Conservation (phyloP, 2,797 vertebrate genomes). For the Bovichtus diacanthus region DNA sequence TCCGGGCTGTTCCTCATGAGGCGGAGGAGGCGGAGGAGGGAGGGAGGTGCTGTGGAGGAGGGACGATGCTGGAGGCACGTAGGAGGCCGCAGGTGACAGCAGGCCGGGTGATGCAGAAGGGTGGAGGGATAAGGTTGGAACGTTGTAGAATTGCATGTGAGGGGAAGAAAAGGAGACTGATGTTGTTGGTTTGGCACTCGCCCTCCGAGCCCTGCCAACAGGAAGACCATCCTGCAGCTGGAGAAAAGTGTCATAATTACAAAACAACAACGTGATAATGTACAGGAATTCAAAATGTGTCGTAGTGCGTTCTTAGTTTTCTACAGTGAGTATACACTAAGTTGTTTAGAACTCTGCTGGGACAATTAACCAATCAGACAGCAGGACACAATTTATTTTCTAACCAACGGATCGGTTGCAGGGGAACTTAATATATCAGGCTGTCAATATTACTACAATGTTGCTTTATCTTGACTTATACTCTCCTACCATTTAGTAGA, state of each 20-base stretch:
- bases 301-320: neutral
- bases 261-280: neutral
- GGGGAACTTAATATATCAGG: neutral
- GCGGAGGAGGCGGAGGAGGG: conserved; percentile 9
- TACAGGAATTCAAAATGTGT: neutral
- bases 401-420: neutral
- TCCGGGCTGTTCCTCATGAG: conserved; percentile 47
- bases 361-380: neutral
- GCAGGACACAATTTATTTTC: neutral
- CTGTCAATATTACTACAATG: neutral
- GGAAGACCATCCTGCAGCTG: conserved; percentile 56
- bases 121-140: neutral
- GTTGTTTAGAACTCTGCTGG: neutral
- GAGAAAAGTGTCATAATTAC: neutral
- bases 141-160: neutral
- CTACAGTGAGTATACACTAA: neutral
- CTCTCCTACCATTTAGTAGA: too few relatives aligned
- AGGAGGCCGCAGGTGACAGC: conserved; percentile 2
- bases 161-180: conserved; percentile 16
- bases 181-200: neutral
- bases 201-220: neutral
- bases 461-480: neutral
- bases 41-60: conserved; percentile 51
- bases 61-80: conserved; percentile 9
- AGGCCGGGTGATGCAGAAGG: neutral